A percentile compares a stretch with the other conserved stretches of the same genome.
Conservation (phyloP, 1,140 invertebrate species). For the Temnothorax nylanderi region DNA sequence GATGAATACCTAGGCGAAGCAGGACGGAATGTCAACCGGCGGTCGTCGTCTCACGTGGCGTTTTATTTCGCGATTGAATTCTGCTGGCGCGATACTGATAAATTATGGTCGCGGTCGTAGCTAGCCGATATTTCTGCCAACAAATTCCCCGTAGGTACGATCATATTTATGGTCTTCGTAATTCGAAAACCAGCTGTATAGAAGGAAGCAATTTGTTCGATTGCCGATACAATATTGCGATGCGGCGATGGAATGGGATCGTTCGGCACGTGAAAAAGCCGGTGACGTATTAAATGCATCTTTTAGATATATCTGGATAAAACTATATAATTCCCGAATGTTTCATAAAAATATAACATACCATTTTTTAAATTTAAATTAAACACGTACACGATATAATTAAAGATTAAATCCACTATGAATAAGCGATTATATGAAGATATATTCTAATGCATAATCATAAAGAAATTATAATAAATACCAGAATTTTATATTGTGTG, state of each 20-base stretch:
- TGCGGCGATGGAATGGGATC: constrained; percentile 62
- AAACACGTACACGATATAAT: neutral
- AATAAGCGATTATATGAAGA: neutral
- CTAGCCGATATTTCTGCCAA: constrained; percentile 58
- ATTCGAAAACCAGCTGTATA: constrained; percentile 69
- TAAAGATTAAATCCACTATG: neutral
- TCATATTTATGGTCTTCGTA: constrained; percentile 71
- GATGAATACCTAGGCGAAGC: neutral
- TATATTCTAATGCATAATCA: no score
- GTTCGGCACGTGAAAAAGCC: constrained; percentile 34
- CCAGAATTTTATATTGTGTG: neutral
- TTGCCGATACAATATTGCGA: constrained; percentile 64
- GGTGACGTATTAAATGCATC: constrained; percentile 30
- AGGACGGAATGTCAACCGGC: constrained; percentile 7
- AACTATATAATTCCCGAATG: neutral
- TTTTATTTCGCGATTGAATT: constrained; percentile 68
- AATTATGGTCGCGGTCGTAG: constrained; percentile 56
- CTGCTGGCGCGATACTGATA: constrained; percentile 58
- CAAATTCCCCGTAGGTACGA: constrained; percentile 68
- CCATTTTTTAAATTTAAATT: neutral
- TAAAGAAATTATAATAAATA: neutral
- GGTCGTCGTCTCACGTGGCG: neutral
- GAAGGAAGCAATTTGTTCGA: constrained; percentile 73
- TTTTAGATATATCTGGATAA: constrained; percentile 4
- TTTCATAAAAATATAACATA: neutral